These are phyloP conservation scores for Kryphioiulus occultus DNA, from an alignment of 2,888 invertebrate genomes.

Conservation along the genomic window DNA sequence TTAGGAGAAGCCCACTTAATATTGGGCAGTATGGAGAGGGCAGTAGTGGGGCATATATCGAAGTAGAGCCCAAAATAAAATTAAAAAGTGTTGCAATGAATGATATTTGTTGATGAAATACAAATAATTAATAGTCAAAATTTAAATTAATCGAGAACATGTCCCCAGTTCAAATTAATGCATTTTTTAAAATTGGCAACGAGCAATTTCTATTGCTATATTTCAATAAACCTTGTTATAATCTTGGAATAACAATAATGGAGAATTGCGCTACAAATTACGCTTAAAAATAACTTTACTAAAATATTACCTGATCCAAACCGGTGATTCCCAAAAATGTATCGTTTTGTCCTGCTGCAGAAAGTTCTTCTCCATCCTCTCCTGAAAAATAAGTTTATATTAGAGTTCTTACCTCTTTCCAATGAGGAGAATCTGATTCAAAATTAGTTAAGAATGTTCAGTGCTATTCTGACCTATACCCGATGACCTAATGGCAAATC, in stretches of 20 bases:
- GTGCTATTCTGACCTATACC: slow-evolving; percentile 47
- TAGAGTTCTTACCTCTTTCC: not conserved
- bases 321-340: slow-evolving; percentile 75
- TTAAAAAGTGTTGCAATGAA: no score
- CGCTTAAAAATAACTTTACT: not conserved
- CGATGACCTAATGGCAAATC: slow-evolving; percentile 53
- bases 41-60: no score
- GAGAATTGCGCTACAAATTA: not conserved
- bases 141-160: no score
- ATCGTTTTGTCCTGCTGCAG: slow-evolving; percentile 85
- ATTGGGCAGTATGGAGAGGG: no score
- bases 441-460: not conserved
- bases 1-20: no score
- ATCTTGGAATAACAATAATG: not conserved
- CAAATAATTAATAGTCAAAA: no score
- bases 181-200: no score
- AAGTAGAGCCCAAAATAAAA: no score
- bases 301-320: slow-evolving; percentile 56
- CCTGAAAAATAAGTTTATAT: slow-evolving; percentile 61
- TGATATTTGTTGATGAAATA: no score
- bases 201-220: no score
- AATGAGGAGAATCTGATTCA: not conserved
- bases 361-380: slow-evolving; percentile 81
- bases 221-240: no score
- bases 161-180: no score